phyloP scores from a whole-genome alignment of 2,888 invertebrate species.

The Pristionchus arcanus region DNA sequence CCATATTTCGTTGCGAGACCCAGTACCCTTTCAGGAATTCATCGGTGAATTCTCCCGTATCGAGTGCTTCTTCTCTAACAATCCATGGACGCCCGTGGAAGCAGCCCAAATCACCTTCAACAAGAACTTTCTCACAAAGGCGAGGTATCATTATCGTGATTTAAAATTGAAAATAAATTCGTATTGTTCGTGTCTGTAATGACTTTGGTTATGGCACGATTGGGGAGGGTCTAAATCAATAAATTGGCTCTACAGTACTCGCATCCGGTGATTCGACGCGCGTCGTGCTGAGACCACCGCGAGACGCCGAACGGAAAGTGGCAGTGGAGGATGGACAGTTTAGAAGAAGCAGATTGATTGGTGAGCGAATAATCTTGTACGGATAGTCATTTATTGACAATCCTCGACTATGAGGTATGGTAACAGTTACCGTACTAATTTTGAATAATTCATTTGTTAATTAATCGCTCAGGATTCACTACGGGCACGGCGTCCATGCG shows the following conservation, averaged over 20 bases:
- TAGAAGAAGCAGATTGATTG: conserved; percentile 52
- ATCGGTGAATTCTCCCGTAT: conserved; percentile 72
- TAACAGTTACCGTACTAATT: no score
- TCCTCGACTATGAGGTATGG: no score
- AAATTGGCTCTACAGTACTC: conserved; percentile 62
- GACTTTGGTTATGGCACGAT: no score
- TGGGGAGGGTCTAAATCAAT: no score
- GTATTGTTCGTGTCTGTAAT: no score
- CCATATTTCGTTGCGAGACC: neutral
- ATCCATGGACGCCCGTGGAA: conserved; percentile 69
- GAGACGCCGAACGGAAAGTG: conserved; percentile 56
- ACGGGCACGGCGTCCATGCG: conserved; percentile 71
- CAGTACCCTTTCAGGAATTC: conserved; percentile 64
- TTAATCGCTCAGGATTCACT: no score
- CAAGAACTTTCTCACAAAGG: conserved; percentile 71
- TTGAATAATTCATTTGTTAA: no score
- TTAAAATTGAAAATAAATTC: no score
- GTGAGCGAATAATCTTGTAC: no score
- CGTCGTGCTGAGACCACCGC: conserved; percentile 59
- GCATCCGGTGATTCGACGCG: conserved; percentile 64
- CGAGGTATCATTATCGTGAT: conserved; percentile 55
- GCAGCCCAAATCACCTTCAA: conserved; percentile 72
- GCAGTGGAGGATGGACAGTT: conserved; percentile 59
- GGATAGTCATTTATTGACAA: no score
- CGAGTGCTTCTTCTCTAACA: conserved; percentile 70